Evolutionary conservation across 2,797 vertebrate genomes (phyloP), one percentile per base, ranked within the genome.

Genomic region (Brachymystax lenok): DNA sequence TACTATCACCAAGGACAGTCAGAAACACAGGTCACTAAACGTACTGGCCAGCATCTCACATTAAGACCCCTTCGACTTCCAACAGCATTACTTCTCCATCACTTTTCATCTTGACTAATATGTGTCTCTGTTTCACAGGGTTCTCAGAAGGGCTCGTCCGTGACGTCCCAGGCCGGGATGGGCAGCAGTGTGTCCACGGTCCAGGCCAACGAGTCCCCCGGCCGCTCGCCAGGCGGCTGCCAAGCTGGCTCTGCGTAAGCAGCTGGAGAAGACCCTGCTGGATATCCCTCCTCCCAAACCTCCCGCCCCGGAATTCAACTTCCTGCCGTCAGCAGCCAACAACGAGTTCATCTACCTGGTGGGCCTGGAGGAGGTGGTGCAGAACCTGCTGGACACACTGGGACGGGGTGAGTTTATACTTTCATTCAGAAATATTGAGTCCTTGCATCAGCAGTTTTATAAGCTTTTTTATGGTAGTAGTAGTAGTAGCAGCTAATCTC

Each of bases 311-410:
- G 97, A 99, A 87, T 96, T 99, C 89, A 98, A 96, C 86, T 99
- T 99, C 88, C 91, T 99, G 85, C 98, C 98, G 0, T 99, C 98
- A 0, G 98, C 98, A 0, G 98, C 98, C 80, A 99, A 99, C 82
- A 99, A 99, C 4, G 98, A 99, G 88, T 99, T 99, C 81, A 99
- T 99, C 88, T 99, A 99, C 92, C 87, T 99, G 87, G 95, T 99
- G 5, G 98, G 98, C 0, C 90, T 99, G 86, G 98, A 99, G 83
- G 98, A 99, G 86, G 98, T 99, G 74, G 98, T 99, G 78, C 98
- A 99, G 87, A 99, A 98, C 82, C 93, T 99, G 83, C 93, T 99
- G 75, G 98, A 99, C 86, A 96, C 96, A 33, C 96, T 99, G 77
- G 97, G 97, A 94, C 91, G 95, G 92, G 94, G 94, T 95, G 40